A percentile compares a stretch with the other conserved stretches of the same genome.
phyloP scores from a whole-genome alignment of 2,888 invertebrate genomes.

The Napeogenes sylphis region DNA sequence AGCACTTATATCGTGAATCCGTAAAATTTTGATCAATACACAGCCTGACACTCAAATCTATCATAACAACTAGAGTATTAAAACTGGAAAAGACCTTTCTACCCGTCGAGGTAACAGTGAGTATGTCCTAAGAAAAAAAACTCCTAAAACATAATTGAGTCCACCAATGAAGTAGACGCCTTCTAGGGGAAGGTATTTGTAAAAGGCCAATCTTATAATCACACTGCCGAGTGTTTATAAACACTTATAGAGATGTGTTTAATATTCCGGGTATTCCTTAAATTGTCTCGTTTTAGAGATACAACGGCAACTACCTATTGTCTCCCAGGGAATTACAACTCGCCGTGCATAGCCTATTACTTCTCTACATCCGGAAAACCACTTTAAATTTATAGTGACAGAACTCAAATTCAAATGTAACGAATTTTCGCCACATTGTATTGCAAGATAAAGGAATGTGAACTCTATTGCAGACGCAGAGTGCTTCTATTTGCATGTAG shows the following conservation, averaged over 20 bases:
- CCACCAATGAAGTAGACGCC: neutral
- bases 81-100: no score
- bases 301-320: slow-evolving; percentile 71
- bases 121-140: no score
- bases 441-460: slow-evolving; percentile 4
- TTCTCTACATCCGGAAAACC: slow-evolving; percentile 30
- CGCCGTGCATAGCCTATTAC: slow-evolving; percentile 57
- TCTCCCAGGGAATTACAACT: slow-evolving; percentile 69
- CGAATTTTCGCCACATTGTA: slow-evolving; percentile 7
- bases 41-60: no score
- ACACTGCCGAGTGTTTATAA: slow-evolving; percentile 23
- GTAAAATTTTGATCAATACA: no score
- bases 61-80: no score
- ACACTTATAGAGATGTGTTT: slow-evolving; percentile 39
- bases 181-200: neutral
- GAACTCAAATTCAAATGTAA: slow-evolving; percentile 24
- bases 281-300: slow-evolving; percentile 69
- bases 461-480: slow-evolving; percentile 16
- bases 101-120: no score
- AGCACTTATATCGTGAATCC: no score
- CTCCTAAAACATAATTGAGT: neutral
- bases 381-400: slow-evolving; percentile 27
- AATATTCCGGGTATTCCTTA: slow-evolving; percentile 68
- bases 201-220: slow-evolving; percentile 12
- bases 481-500: slow-evolving; percentile 33